Evolutionary conservation across 2,888 invertebrate genomes (phyloP), one percentile per base, ranked within the genome.

Genomic region (Lasioglossum zephyrum): DNA sequence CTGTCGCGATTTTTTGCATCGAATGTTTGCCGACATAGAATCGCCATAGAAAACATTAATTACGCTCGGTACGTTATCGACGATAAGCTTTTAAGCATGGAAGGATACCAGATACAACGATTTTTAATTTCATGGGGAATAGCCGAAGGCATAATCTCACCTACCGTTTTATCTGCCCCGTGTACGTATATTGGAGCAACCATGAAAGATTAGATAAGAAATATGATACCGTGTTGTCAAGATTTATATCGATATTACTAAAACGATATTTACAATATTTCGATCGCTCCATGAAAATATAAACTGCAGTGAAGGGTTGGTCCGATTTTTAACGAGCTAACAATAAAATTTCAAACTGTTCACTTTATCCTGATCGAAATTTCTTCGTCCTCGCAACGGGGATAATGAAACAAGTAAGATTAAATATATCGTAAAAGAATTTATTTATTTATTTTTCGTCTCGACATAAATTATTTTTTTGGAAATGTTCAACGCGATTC

Each of bases 191-290:
- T 85, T 66, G 60, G 69, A 66, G 39, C 44, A 73, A 41, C 26
- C 18, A 41, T 53, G 53, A 18, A 5, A 60, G 86, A 85, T 85
- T 85, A 85, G 85, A 85, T 85, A 85, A 44, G 49, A 57, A 16
- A 53, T 47, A 81, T 31, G 74, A 81, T 85, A 72, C 44, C 39
- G 47, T 69, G 4, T 36, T 11, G 8, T 11, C 1, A 57, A 66
- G n/a, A 77, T 74, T 72, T 49, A n/a, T 13, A 69, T 74, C 16
- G 49, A 9, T 53, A 16, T 72, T 44, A 73, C 6, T 8, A 31
- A 41, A 70, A n/a, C 41, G n/a, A 70, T 70, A 70, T 41, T n/a
- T 4, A 70, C 11, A 41, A 4, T 5, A 13, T 70, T 41, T 5
- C 39, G n/a, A 70, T 41, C 4, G 11, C 9, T 70, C n/a, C 11